phyloP scores from a whole-genome alignment of 2,113 vertebrate species.

The Caretta caretta region DNA sequence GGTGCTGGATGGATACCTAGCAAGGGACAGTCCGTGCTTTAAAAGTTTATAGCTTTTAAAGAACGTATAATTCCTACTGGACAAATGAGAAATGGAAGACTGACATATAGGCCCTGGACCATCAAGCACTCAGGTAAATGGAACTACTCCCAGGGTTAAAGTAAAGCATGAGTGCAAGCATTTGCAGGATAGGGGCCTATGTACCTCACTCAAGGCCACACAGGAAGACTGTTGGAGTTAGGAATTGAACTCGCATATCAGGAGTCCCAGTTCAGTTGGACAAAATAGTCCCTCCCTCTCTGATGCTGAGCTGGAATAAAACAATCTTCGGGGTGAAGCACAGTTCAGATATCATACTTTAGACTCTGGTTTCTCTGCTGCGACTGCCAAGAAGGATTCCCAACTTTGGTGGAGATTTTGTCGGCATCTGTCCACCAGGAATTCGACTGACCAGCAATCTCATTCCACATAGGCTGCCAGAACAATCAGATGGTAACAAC shows the following conservation, averaged over 20 bases:
- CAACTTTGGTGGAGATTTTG: neutral
- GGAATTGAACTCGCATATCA: neutral
- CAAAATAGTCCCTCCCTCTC: neutral
- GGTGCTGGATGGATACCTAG: neutral
- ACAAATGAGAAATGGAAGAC: neutral
- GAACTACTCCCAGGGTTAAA: neutral
- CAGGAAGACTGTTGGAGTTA: neutral
- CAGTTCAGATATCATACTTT: neutral
- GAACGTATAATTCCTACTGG: neutral
- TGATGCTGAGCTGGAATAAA: fast-evolving
- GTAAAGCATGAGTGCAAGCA: fast-evolving
- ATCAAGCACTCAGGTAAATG: neutral
- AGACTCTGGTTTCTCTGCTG: neutral
- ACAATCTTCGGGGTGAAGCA: neutral
- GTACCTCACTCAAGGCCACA: neutral
- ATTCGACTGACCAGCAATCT: neutral
- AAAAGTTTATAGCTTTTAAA: neutral
- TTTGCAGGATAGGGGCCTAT: neutral
- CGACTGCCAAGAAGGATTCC: neutral
- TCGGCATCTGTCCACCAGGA: neutral
- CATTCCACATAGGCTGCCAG: fast-evolving
- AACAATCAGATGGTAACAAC: neutral
- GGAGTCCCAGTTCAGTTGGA: too few relatives aligned
- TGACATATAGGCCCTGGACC: neutral
- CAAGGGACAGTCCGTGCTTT: neutral